These are phyloP conservation scores for Tetramorium parvispinum DNA, from an alignment of 1,140 invertebrate species.

Conservation along the genomic window DNA sequence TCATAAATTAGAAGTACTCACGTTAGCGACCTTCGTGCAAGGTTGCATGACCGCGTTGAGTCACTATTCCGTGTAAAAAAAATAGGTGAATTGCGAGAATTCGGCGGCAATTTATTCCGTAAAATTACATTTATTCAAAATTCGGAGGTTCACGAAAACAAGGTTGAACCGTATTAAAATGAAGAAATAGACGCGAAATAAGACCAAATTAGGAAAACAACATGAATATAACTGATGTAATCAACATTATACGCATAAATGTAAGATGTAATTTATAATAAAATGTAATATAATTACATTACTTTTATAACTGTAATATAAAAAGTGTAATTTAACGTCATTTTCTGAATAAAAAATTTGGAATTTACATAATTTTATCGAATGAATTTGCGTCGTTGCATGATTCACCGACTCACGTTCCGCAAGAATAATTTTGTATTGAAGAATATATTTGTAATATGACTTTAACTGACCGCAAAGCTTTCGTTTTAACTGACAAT, in stretches of 20 bases:
- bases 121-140: neutral
- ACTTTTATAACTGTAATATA: neutral
- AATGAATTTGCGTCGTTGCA: neutral
- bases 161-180: neutral
- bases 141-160: neutral
- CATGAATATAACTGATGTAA: neutral
- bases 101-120: neutral
- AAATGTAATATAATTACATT: neutral
- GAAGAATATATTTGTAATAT: neutral
- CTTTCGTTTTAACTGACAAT: neutral
- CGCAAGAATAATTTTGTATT: neutral
- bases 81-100: neutral
- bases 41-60: neutral
- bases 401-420: neutral
- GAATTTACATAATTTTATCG: neutral
- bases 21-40: constrained; percentile 3
- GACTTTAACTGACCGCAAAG: neutral
- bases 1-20: constrained; percentile 33
- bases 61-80: neutral
- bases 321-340: neutral
- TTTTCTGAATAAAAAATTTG: neutral
- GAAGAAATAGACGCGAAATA: neutral
- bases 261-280: neutral
- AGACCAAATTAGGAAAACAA: neutral
- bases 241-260: neutral